Base-by-base conservation (phyloP, 2,113 vertebrate species). In the Argyrosomus japonicus region DNA sequence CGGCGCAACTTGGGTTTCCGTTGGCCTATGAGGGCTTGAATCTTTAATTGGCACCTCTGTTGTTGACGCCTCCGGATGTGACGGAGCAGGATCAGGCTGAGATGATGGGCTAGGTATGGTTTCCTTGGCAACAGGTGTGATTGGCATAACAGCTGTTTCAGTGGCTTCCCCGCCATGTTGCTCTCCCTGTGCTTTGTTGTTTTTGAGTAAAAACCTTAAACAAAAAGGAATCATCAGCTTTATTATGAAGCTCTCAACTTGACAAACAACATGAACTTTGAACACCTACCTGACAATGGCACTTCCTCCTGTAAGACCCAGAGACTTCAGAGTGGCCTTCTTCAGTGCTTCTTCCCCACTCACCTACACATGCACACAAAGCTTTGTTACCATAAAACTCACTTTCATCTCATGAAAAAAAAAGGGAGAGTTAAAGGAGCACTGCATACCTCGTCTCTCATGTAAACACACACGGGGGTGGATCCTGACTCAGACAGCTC, bases 221-320 rank as follows among this genome's bases (percentile, higher is more conserved):
- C 3, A 40, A 57, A 19, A 64, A 6, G 47, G 5, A 13, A 53
- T 75, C 2, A 71, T 40, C 0, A n/a, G n/a, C 15, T 56, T 68
- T 11, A 50, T 21, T 4, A n/a, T 19, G 6, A 40, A 23, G 64
- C 27, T 29, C 18, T 58, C 23, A 36, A 23, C 6, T 25, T 19
- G 1, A 60, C 15, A 43, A 9, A 40, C 36, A 8, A 40, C 36
- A 40, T 40, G 36, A 40, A 40, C 36, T 8, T 40, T 40, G 36
- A 40, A 40, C 7, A 8, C 51, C 29, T 68, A 99, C 98, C 98
- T 97, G 93, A 99, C 87, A 54, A 97, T 96, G 82, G 97, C 98
- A 78, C 92, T 99, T 91, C 98, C 98, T 80, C 95, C 95, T 0
- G 96, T 98, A 23, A 99, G 93, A 60, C 98, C 98, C 76, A 99